A percentile compares a stretch with the other conserved stretches of the same genome.
Evolutionary conservation across 2,888 invertebrate species (phyloP).

Genomic region (Dyspetes luteomarginatus): DNA sequence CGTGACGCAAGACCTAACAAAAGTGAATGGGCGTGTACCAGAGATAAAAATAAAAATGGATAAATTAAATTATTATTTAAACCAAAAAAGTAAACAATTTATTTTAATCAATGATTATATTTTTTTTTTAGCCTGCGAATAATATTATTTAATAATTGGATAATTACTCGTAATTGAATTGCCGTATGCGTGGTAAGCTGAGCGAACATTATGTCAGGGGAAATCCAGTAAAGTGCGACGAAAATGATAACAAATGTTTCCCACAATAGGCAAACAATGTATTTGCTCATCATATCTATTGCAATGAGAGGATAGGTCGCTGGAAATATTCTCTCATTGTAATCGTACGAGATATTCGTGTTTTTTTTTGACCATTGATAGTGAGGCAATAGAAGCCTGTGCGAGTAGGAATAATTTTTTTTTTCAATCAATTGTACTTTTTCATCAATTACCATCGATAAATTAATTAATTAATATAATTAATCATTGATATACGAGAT

Average conservation of each 20-base stretch:
- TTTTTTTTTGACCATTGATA: not conserved
- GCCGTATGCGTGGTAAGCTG: conserved; percentile 54
- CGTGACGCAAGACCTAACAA: conserved; percentile 53
- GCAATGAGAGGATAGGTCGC: conserved; percentile 38
- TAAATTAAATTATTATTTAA: not conserved
- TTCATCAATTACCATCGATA: not conserved
- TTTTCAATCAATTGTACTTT: not conserved
- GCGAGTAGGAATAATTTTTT: not conserved
- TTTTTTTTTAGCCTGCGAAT: not conserved
- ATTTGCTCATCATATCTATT: conserved; percentile 20
- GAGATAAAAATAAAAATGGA: not conserved
- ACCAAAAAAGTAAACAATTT: not conserved
- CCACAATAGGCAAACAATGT: conserved; percentile 44
- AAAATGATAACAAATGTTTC: conserved; percentile 38
- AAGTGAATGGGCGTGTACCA: not conserved
- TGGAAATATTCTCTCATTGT: conserved; percentile 35
- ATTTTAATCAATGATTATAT: not conserved
- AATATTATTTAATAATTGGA: not conserved
- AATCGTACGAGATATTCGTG: conserved; percentile 50
- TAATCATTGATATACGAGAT: not conserved
- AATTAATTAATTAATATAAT: not conserved
- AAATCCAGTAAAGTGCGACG: conserved; percentile 56
- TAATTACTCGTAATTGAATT: conserved; percentile 48
- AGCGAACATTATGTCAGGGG: conserved; percentile 49
- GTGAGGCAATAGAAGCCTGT: conserved; percentile 41